phyloP scores from a whole-genome alignment of 2,113 vertebrate species.

The Dipodomys stephensi region DNA sequence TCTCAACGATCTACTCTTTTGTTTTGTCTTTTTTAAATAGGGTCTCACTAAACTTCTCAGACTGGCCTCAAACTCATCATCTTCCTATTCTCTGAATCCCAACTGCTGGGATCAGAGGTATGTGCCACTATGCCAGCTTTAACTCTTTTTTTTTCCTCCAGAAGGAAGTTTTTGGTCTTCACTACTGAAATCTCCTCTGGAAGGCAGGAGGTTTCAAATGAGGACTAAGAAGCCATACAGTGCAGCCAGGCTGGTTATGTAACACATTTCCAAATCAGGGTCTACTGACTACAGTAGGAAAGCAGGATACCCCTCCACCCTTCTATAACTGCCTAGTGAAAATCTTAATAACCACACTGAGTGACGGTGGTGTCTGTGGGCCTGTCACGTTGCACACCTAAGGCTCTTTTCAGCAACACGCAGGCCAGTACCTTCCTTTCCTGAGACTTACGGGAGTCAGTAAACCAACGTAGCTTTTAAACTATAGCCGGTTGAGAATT shows the following conservation, averaged over 20 bases:
- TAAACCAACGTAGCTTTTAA: slow-evolving; percentile 1
- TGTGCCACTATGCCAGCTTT: no score
- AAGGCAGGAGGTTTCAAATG: background rate
- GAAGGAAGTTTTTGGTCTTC: background rate
- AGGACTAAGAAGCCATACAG: background rate
- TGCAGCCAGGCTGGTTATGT: background rate
- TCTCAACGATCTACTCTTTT: background rate
- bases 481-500: background rate
- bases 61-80: no score
- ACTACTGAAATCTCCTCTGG: background rate
- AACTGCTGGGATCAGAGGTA: no score
- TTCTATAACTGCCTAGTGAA: background rate
- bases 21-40: no score
- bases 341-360: background rate
- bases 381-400: background rate
- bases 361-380: background rate
- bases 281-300: background rate
- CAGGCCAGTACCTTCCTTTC: background rate
- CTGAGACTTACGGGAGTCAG: background rate
- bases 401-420: background rate
- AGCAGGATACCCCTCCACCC: background rate
- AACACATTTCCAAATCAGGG: background rate
- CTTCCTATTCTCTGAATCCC: no score
- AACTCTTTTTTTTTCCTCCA: background rate
- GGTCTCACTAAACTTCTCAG: no score